These are phyloP conservation scores for Buathra laborator DNA, from an alignment of 2,888 invertebrate genomes.

Conservation along the genomic window DNA sequence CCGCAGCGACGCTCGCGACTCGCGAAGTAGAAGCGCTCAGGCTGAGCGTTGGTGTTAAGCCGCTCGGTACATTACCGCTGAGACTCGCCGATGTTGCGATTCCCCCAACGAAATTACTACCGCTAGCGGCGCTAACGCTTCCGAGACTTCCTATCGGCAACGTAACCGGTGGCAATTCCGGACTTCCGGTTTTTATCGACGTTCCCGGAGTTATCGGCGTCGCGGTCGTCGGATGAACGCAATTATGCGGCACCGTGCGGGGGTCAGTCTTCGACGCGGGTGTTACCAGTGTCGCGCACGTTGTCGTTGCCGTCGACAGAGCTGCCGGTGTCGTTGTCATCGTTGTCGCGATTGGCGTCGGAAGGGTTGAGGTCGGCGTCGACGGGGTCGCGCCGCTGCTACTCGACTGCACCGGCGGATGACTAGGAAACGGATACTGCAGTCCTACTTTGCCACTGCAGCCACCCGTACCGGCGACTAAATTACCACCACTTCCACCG, in stretches of 20 bases:
- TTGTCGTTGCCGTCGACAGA: slow-evolving; percentile 68
- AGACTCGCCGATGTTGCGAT: slow-evolving; percentile 71
- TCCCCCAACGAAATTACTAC: slow-evolving; percentile 65
- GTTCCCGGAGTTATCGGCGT: slow-evolving; percentile 82
- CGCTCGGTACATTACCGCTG: slow-evolving; percentile 24
- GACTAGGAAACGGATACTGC: slow-evolving; percentile 93
- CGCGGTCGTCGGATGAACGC: slow-evolving; percentile 80
- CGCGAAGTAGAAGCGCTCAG: slow-evolving; percentile 56
- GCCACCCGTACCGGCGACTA: slow-evolving; percentile 62
- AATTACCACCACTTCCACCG: slow-evolving; percentile 63
- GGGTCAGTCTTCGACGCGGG: slow-evolving; percentile 77
- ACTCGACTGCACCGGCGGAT: slow-evolving; percentile 87
- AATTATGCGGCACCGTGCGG: slow-evolving; percentile 78
- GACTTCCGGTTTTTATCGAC: slow-evolving; percentile 77
- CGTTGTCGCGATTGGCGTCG: slow-evolving; percentile 67
- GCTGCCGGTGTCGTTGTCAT: slow-evolving; percentile 67
- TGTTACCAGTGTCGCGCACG: slow-evolving; percentile 63
- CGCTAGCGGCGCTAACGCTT: slow-evolving; percentile 74
- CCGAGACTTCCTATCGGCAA: slow-evolving; percentile 75
- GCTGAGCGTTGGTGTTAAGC: slow-evolving; percentile 30
- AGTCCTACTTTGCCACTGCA: slow-evolving; percentile 87
- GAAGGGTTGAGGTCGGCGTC: slow-evolving; percentile 54
- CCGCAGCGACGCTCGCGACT: slow-evolving; percentile 42
- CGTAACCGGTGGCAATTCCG: slow-evolving; percentile 82
- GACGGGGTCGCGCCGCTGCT: slow-evolving; percentile 69